Base-by-base conservation (phyloP, 2,797 vertebrate species). In the Cirrhinus mrigala region DNA sequence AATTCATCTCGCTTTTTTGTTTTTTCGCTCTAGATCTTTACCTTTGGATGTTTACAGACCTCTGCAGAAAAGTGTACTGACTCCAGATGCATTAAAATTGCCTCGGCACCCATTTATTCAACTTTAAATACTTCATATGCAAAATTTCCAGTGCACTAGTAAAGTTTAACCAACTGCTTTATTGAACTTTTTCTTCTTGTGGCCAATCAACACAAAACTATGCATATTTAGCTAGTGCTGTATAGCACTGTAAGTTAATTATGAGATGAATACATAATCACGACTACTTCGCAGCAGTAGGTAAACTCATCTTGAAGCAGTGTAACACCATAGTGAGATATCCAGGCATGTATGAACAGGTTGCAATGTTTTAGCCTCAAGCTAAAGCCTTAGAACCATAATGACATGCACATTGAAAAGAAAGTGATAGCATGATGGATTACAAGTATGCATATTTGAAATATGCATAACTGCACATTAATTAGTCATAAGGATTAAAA, bases 311-410 rank as follows among this genome's bases (percentile, higher is more conserved):
- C 40, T 82, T 44, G 6, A 73, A 24, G 6, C 24, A 48, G n/a
- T 52, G 14, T 44, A 74, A 33, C 12, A 16, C 40, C 58, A 70
- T 24, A 62, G 24, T 37, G 56, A 50, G 16, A 44, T 29, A 12
- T 71, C 4, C 22, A 60, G 44, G 58, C 70, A 60, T 75, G 81
- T 83, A 24, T 18, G 10, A 33, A 83, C 70, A 83, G 22, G 81
- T 58, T 83, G 14, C 2, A 3, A 52, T 83, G 52, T 83, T 37
- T 83, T 22, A 64, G 44, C 58, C 58, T 82, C 56, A 74, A 44
- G 24, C 64, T 24, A 62, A 86, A 84, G 7, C 70, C 66, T 76
- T 54, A 71, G 2, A 1, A n/a, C 70, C 15, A 40, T 83, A 75
- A 79, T 66, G 5, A 22, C 52, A 77, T 24, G 6, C n/a, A 69